phyloP scores from a whole-genome alignment of 2,797 vertebrate genomes.

The Peromyscus eremicus region DNA sequence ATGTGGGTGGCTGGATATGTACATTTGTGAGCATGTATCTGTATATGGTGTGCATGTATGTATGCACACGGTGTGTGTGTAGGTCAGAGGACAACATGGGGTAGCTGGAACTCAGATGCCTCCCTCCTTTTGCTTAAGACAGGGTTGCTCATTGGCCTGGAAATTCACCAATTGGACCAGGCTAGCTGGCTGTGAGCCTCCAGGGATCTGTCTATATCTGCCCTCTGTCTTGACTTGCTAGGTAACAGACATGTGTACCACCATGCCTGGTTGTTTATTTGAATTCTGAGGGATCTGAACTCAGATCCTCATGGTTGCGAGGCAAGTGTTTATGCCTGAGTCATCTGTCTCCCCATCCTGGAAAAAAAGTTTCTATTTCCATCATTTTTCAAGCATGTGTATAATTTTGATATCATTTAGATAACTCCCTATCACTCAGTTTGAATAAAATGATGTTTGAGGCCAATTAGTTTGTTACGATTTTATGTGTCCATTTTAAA shows the following conservation, averaged over 20 bases:
- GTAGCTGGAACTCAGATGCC: background rate
- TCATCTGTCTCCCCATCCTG: background rate
- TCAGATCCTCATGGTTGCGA: background rate
- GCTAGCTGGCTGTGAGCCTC: background rate
- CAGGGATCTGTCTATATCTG: background rate
- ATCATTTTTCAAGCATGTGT: background rate
- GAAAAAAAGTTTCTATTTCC: background rate
- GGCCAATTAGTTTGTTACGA: background rate
- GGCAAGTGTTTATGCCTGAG: background rate
- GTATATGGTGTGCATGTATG: background rate
- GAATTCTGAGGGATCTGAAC: background rate
- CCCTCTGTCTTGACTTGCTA: background rate
- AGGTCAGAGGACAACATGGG: background rate
- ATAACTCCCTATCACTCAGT: background rate
- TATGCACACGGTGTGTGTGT: background rate
- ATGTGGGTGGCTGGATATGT: background rate
- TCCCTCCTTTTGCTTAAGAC: background rate
- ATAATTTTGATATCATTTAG: background rate
- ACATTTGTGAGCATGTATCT: background rate
- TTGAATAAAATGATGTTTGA: slow-evolving; percentile 16
- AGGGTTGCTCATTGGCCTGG: background rate
- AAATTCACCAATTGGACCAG: background rate
- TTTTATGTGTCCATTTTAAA: background rate
- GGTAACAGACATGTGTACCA: background rate
- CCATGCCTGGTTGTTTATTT: background rate